Evolutionary conservation across 2,888 invertebrate species (phyloP).

Genomic region (Agonopterix heracliana): DNA sequence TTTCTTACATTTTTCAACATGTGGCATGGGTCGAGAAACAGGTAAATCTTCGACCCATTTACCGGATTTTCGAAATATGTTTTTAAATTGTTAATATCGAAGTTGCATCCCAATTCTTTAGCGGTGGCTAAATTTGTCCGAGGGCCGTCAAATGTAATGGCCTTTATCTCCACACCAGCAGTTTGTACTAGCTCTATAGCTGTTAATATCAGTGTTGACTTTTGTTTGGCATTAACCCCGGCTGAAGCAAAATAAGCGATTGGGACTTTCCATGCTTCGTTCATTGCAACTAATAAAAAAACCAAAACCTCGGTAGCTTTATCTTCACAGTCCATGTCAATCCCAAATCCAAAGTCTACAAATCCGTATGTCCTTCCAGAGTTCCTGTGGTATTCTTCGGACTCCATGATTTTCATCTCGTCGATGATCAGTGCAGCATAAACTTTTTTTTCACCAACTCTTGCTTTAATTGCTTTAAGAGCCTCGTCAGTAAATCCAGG

Average conservation of each 20-base stretch:
- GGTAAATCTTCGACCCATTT: not conserved
- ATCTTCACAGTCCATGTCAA: conserved; percentile 3
- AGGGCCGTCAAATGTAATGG: conserved; percentile 8
- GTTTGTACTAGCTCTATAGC: conserved; percentile 6
- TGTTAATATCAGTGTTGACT: conserved; percentile 6
- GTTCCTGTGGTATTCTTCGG: not conserved
- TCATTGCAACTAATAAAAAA: conserved; percentile 12
- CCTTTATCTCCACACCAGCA: conserved; percentile 2
- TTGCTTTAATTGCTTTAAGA: conserved; percentile 3
- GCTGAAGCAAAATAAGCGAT: conserved; percentile 15
- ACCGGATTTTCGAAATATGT: not conserved
- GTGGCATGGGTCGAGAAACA: not conserved
- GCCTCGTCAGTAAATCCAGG: conserved; percentile 10
- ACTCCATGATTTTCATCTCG: conserved; percentile 3
- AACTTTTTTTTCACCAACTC: not conserved
- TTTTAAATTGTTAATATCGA: not conserved
- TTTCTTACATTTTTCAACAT: conserved; percentile 1
- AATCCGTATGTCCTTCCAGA: conserved; percentile 3
- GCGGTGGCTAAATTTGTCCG: conserved; percentile 1
- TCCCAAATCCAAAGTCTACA: conserved; percentile 4
- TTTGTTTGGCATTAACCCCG: conserved; percentile 12
- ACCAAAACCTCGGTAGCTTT: conserved; percentile 12
- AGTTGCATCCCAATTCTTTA: conserved; percentile 1
- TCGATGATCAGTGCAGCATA: conserved; percentile 4
- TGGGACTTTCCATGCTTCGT: conserved; percentile 14